phyloP scores from a whole-genome alignment of 2,113 vertebrate species.

The Amazona vittata region DNA sequence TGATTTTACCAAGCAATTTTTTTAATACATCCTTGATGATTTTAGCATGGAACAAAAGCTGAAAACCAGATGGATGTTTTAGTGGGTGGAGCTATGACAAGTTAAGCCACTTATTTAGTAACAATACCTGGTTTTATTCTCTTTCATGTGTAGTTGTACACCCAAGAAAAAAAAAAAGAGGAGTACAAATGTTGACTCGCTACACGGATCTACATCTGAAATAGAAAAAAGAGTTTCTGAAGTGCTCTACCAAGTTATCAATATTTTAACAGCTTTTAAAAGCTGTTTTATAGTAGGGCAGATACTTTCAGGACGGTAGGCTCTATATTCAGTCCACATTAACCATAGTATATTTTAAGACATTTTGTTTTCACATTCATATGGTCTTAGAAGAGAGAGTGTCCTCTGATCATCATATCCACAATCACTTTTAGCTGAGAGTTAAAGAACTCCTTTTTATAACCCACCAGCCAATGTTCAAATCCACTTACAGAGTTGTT shows the following conservation, averaged over 20 bases:
- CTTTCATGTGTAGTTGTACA: background rate
- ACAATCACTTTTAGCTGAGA: background rate
- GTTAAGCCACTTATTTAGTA: background rate
- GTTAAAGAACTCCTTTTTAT: background rate
- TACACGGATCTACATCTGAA: background rate
- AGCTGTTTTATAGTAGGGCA: slow-evolving; percentile 1
- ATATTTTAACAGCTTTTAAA: slow-evolving; percentile 56
- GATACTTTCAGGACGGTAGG: background rate
- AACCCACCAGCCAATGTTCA: background rate
- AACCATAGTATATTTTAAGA: background rate
- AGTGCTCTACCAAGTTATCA: background rate
- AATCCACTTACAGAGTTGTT: background rate
- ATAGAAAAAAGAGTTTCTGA: background rate
- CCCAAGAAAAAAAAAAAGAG: background rate
- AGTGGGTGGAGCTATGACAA: background rate
- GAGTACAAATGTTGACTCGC: background rate
- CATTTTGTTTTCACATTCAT: background rate
- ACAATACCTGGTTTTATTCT: background rate
- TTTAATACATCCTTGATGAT: background rate
- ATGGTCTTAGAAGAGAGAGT: background rate
- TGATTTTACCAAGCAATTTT: background rate
- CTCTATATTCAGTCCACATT: background rate
- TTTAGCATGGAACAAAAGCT: background rate
- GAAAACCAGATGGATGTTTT: background rate
- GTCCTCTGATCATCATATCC: background rate